Evolutionary conservation across 2,113 vertebrate genomes (phyloP), one percentile per base, ranked within the genome.

Genomic region (Leptobrachium leishanense): DNA sequence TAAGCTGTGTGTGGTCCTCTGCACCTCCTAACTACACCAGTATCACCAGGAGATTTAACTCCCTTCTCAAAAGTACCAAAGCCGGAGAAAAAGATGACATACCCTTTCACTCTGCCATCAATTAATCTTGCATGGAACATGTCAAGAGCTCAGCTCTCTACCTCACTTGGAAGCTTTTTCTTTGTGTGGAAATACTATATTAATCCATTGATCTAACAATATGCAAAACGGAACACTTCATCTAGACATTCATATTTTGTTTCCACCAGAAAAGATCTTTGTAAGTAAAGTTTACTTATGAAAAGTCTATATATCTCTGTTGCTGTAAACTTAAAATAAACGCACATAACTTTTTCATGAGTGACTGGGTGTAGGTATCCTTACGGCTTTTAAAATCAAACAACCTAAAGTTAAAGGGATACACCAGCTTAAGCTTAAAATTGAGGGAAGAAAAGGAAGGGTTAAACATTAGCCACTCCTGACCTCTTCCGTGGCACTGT

Each of bases 1-100:
- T 50, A 50, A 5, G 71, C 55, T 62, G 65, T 74, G 78, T 81
- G 78, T 81, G 72, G 78, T 81, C 78, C 68, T 12, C 53, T 62
- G 64, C 13, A 53, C 68, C 65, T 62, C 41, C 66, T 68, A 41
- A 68, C 65, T 71, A 10, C 39, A 69, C 59, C 55, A n/a, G 66
- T 43, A 79, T 68, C 46, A 57, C 46, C 20, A 13, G 70, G 71
- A 73, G 42, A 68, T 74, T 59, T 74, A 10, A 80, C 42, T 55
- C 59, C 71, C 50, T 41, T n/a, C 43, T 74, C 62, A 12, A 81
- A 20, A 74, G 55, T 6, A 81, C 46, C n/a, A 44, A 68, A 50
- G 46, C 8, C 0, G 46, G 63, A 72, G n/a, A 65, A 31, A 10
- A 62, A 59, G 77, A 79, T 70, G 73, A 73, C 72, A 79, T 62